phyloP scores from a whole-genome alignment of 2,888 invertebrate genomes.

The Linnaemya tessellans region DNA sequence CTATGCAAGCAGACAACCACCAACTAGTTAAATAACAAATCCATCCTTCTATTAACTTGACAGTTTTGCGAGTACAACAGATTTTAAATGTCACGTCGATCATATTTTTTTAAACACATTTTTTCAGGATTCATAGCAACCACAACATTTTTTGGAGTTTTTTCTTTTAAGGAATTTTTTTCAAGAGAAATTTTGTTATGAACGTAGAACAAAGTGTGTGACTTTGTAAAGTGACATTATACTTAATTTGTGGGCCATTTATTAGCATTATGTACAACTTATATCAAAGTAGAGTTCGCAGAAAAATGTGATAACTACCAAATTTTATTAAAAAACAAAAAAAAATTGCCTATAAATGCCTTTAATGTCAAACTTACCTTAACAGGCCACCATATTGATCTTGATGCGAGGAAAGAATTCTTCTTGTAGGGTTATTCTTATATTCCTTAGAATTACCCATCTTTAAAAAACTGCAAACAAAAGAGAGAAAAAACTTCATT shows the following conservation, averaged over 20 bases:
- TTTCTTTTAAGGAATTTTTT: conserved; percentile 8
- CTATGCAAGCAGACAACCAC: conserved; percentile 8
- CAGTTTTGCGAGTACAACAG: conserved; percentile 27
- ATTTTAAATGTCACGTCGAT: conserved; percentile 57
- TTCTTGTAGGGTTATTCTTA: neutral
- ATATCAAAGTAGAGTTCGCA: neutral
- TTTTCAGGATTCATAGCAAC: conserved; percentile 19
- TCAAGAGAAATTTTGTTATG: neutral
- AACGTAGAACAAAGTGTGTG: neutral
- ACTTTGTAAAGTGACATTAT: conserved; percentile 45
- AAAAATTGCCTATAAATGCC: too few species aligned
- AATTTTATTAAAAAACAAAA: neutral
- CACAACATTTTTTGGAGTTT: conserved; percentile 1
- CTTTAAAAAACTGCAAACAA: neutral
- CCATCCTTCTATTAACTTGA: conserved; percentile 24
- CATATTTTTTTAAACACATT: conserved; percentile 23
- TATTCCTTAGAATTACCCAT: neutral
- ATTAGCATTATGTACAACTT: conserved; percentile 49
- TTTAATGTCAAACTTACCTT: conserved; percentile 10
- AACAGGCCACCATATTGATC: fast-evolving
- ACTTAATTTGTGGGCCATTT: conserved; percentile 53
- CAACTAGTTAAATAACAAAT: neutral
- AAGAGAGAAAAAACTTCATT: neutral
- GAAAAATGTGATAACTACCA: neutral
- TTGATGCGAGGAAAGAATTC: neutral